These are phyloP conservation scores for Oryzias curvinotus DNA, from an alignment of 2,113 vertebrate genomes.

Conservation along the genomic window DNA sequence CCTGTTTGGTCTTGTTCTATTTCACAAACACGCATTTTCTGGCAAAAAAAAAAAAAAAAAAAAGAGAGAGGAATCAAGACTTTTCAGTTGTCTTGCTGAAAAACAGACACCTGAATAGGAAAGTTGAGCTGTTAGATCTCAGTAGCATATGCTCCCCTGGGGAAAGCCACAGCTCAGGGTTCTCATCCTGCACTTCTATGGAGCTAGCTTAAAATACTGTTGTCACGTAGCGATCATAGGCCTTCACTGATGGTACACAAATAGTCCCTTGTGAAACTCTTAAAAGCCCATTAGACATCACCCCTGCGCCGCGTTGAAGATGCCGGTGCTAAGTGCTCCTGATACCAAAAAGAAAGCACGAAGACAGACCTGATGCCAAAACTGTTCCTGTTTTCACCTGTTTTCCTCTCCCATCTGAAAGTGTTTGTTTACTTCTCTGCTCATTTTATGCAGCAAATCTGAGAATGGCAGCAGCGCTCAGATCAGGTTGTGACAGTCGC, in stretches of 20 bases:
- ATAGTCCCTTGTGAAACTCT: constrained; percentile 71
- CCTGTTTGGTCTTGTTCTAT: constrained; percentile 76
- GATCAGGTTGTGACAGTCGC: constrained; percentile 57
- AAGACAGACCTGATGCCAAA: constrained; percentile 61
- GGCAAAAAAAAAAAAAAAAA: constrained; percentile 28
- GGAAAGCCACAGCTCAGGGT: constrained; percentile 65
- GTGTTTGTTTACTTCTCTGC: constrained; percentile 73
- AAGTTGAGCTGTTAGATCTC: constrained; percentile 77
- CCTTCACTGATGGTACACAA: constrained; percentile 72
- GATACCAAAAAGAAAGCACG: constrained; percentile 71
- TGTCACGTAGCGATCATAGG: constrained; percentile 72
- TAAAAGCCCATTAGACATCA: constrained; percentile 76
- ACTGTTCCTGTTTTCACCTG: constrained; percentile 55
- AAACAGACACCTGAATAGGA: constrained; percentile 73
- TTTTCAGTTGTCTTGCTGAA: constrained; percentile 70
- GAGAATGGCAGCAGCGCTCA: constrained; percentile 56
- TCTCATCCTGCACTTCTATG: constrained; percentile 56
- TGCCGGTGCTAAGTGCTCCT: constrained; percentile 71
- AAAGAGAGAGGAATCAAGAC: constrained; percentile 65
- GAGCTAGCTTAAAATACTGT: constrained; percentile 69
- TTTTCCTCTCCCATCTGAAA: constrained; percentile 40
- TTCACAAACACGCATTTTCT: constrained; percentile 77
- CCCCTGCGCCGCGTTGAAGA: constrained; percentile 58
- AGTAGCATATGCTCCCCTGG: constrained; percentile 59
- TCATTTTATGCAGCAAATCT: constrained; percentile 68